Evolutionary conservation across 2,113 vertebrate species (phyloP), one percentile per base, ranked within the genome.

Genomic region (Hippocampus zosterae): DNA sequence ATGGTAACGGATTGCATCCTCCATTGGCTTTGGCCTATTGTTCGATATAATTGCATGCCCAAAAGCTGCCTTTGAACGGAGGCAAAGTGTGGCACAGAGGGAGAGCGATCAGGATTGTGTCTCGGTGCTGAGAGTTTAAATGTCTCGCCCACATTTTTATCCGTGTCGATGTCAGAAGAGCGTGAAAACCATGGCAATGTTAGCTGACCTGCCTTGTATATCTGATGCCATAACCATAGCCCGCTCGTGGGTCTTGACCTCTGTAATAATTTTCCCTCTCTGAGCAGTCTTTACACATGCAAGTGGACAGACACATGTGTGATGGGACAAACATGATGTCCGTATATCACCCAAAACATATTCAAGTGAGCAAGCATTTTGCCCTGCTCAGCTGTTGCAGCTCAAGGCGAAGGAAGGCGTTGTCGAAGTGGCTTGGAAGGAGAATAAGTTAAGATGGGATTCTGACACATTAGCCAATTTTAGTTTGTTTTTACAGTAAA

Each of bases 1-100:
- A 90, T 90, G 88, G 92, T 84, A 91, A 92, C 92, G 59, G 81
- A 78, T 88, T 83, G 85, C 88, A 87, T 91, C 89, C 87, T 87
- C 81, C 85, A 83, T 85, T 81, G 88, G 86, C 75, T 88, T 81
- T 68, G 76, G 86, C 77, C 83, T 85, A 91, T 91, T 91, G 88
- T 92, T 89, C 81, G 79, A 89, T 85, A 84, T 84, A 88, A 88
- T 84, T 87, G 84, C 81, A 75, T 60, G 41, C 75, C 76, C 77
- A 85, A 88, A 83, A 84, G 77, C 77, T 67, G 75, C 75, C 80
- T 84, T 87, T 76, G 76, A 73, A 60, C 78, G 62, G 71, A 77
- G 68, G 64, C 52, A 76, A 77, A 68, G 67, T 61, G 65, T 72
- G 50, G 50, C 69, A 74, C 33, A 71, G 64, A 68, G 70, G 75